These are phyloP conservation scores for Nylanderia fulva DNA, from an alignment of 1,140 invertebrate genomes.

Conservation along the genomic window DNA sequence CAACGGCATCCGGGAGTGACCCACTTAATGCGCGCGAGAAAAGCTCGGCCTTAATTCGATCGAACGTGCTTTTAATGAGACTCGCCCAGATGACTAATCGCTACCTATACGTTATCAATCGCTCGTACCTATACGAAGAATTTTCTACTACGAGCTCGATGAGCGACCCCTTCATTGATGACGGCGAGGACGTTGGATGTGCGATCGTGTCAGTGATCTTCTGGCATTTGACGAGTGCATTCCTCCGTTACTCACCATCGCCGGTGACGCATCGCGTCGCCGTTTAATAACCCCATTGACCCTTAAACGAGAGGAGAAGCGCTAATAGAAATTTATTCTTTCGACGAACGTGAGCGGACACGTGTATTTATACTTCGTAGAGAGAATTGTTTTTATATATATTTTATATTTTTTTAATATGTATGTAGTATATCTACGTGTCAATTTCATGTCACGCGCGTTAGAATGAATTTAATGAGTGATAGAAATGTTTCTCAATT, in stretches of 20 bases:
- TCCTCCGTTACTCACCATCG: slow-evolving; percentile 34
- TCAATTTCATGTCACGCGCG: neutral
- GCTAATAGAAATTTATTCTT: neutral
- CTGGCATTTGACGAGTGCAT: slow-evolving; percentile 29
- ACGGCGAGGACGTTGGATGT: neutral
- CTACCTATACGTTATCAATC: neutral
- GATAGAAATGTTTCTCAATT: neutral
- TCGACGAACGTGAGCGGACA: neutral
- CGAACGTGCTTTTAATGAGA: slow-evolving; percentile 57
- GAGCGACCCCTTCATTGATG: slow-evolving; percentile 35
- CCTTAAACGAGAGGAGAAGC: neutral
- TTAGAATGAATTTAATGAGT: neutral
- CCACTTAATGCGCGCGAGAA: slow-evolving; percentile 70
- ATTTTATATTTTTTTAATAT: neutral
- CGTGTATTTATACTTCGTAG: neutral
- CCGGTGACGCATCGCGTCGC: neutral
- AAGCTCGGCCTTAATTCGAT: slow-evolving; percentile 73
- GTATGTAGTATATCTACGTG: neutral
- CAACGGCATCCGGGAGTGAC: slow-evolving; percentile 61
- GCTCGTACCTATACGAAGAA: slow-evolving; percentile 1
- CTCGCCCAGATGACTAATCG: slow-evolving; percentile 62
- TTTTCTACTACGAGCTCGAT: slow-evolving; percentile 16
- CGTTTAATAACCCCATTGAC: slow-evolving; percentile 13
- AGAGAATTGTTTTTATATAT: neutral
- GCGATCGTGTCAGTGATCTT: slow-evolving; percentile 47